These are phyloP conservation scores for Cistogaster globosa DNA, from an alignment of 2,888 invertebrate species.

Conservation along the genomic window DNA sequence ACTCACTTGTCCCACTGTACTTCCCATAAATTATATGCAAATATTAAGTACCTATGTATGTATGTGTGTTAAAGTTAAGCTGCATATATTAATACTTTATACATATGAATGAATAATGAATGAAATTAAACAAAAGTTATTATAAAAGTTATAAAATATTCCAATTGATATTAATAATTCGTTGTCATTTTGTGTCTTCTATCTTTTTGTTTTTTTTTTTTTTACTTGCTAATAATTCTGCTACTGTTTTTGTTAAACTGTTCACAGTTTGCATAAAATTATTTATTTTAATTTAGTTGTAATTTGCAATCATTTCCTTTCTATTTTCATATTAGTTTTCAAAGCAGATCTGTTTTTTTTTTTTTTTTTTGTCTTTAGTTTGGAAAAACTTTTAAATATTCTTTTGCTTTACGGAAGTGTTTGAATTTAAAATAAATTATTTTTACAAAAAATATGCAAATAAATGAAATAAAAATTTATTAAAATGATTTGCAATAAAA, in stretches of 20 bases:
- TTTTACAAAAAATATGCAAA: conserved; percentile 29
- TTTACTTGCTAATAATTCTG: background rate
- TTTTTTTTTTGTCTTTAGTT: conserved; percentile 14
- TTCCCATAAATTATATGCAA: too few relatives aligned
- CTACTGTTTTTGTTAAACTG: conserved; percentile 1
- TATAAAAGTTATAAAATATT: conserved; percentile 58
- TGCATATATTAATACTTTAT: conserved; percentile 29
- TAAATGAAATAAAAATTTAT: conserved; percentile 23
- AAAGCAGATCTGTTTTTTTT: conserved; percentile 26
- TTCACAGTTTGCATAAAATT: conserved; percentile 65
- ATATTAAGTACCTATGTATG: background rate
- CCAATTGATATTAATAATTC: conserved; percentile 58
- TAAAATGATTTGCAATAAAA: background rate
- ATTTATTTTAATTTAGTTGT: conserved; percentile 70
- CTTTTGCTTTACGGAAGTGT: conserved; percentile 17
- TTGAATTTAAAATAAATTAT: conserved; percentile 26
- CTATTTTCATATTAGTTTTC: conserved; percentile 44
- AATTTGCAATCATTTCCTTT: conserved; percentile 58
- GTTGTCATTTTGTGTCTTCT: conserved; percentile 36
- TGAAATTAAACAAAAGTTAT: conserved; percentile 53
- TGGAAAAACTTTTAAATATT: conserved; percentile 59
- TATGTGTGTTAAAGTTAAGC: background rate
- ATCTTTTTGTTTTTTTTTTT: conserved; percentile 15
- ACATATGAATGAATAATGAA: conserved; percentile 40
- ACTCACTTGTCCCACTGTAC: background rate